Evolutionary conservation across 2,888 invertebrate species (phyloP).

Genomic region (Drosophila neoperkinsi): DNA sequence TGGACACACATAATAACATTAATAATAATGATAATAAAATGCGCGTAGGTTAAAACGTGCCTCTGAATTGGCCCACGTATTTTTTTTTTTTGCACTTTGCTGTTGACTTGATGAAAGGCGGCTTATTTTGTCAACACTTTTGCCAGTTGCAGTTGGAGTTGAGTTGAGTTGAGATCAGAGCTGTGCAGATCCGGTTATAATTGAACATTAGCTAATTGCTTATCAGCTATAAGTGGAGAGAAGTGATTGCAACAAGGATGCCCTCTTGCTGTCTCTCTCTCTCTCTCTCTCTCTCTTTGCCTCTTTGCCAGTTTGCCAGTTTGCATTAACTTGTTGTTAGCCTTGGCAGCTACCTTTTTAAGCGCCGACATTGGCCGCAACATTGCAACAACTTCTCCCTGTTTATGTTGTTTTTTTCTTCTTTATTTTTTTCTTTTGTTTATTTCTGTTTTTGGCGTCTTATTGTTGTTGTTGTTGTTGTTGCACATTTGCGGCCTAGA

Average conservation of each 20-base stretch:
- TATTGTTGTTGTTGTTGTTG: conserved; percentile 17
- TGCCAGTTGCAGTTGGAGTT: neutral
- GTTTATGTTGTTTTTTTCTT: conserved; percentile 29
- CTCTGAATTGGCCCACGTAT: conserved; percentile 61
- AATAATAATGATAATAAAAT: neutral
- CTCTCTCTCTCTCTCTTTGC: neutral
- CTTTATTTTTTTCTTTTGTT: conserved; percentile 30
- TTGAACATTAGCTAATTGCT: conserved; percentile 40
- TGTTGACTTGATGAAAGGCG: conserved; percentile 54
- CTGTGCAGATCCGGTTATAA: conserved; percentile 46
- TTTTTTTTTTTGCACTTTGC: conserved; percentile 17
- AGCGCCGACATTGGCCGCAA: conserved; percentile 71
- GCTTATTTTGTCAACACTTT: conserved; percentile 52
- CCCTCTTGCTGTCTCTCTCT: neutral
- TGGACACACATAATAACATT: neutral
- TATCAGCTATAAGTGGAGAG: conserved; percentile 26
- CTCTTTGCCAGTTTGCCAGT: neutral
- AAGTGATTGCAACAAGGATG: conserved; percentile 10
- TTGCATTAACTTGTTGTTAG: conserved; percentile 27
- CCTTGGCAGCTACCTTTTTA: conserved; percentile 41
- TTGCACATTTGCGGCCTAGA: conserved; percentile 59
- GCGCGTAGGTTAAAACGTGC: conserved; percentile 65
- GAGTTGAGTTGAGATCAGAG: conserved; percentile 14
- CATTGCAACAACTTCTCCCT: conserved; percentile 66
- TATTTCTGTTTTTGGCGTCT: conserved; percentile 61